Conservation (phyloP, 1,140 invertebrate species). For the Neelides sp. region DNA sequence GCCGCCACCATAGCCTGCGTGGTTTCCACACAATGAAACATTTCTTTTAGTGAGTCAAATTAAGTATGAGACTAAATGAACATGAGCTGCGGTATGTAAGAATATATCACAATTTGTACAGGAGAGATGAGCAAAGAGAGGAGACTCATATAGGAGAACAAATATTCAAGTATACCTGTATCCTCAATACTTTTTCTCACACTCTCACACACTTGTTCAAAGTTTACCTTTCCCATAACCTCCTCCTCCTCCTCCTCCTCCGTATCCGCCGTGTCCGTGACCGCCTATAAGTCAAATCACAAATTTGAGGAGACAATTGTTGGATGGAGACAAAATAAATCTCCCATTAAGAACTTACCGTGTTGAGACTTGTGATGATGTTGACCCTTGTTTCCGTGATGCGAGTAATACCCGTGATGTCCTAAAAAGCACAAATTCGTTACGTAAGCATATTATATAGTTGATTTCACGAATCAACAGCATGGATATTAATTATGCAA, state of each 20-base stretch:
- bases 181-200: no score
- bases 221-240: neutral
- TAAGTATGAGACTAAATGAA: no score
- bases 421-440: neutral
- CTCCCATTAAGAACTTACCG: constrained; percentile 1
- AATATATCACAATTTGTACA: no score
- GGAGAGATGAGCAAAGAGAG: neutral
- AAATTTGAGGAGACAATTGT: constrained; percentile 2
- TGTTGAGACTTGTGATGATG: constrained; percentile 19
- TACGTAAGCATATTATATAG: neutral
- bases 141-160: neutral
- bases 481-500: neutral
- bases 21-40: no score
- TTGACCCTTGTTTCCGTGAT: constrained; percentile 14
- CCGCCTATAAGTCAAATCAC: constrained; percentile 9
- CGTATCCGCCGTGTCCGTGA: constrained; percentile 9
- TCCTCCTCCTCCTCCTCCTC: constrained; percentile 10
- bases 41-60: no score
- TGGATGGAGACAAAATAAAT: neutral
- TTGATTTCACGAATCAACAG: neutral
- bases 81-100: no score
- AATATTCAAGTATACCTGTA: neutral
- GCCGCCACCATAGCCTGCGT: constrained; percentile 11
- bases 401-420: constrained; percentile 16
- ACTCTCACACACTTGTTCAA: no score